A percentile compares a stretch with the other conserved stretches of the same genome.
Evolutionary conservation across 2,888 invertebrate species (phyloP).

Genomic region (Bombyx huttoni): DNA sequence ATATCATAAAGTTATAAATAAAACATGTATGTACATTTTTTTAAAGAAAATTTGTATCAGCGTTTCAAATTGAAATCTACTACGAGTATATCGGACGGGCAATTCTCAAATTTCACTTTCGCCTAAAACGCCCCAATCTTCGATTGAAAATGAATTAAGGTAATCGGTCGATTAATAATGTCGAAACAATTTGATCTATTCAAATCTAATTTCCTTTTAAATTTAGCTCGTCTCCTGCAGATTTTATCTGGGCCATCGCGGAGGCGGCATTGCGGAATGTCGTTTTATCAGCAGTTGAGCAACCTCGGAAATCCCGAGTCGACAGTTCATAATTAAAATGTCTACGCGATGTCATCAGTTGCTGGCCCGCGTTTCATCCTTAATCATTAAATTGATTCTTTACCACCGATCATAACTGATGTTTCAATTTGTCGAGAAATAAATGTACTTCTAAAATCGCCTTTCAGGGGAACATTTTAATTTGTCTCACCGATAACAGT

Average conservation of each 20-base stretch:
- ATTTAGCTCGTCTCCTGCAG: slow-evolving; percentile 55
- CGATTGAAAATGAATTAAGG: no score
- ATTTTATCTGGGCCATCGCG: slow-evolving; percentile 55
- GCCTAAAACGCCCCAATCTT: no score
- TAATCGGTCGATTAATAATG: slow-evolving; percentile 16
- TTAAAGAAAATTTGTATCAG: background rate
- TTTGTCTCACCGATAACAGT: slow-evolving; percentile 89
- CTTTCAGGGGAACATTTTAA: slow-evolving; percentile 9
- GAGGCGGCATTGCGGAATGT: slow-evolving; percentile 15
- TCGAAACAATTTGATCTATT: slow-evolving; percentile 47
- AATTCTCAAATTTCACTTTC: no score
- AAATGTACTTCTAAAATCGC: background rate
- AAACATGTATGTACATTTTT: no score
- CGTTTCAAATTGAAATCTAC: no score
- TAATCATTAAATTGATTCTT: slow-evolving; percentile 62
- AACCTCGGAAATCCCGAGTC: slow-evolving; percentile 33
- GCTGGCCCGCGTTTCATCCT: slow-evolving; percentile 30
- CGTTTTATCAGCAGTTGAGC: slow-evolving; percentile 49
- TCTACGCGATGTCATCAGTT: slow-evolving; percentile 53
- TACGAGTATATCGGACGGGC: no score
- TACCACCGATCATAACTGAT: slow-evolving; percentile 11
- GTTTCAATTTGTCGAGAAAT: no score
- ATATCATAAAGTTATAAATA: slow-evolving; percentile 10
- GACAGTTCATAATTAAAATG: slow-evolving; percentile 70
- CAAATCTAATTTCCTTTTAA: slow-evolving; percentile 58